These are phyloP conservation scores for Polia nebulosa DNA, from an alignment of 2,888 invertebrate species.

Conservation along the genomic window DNA sequence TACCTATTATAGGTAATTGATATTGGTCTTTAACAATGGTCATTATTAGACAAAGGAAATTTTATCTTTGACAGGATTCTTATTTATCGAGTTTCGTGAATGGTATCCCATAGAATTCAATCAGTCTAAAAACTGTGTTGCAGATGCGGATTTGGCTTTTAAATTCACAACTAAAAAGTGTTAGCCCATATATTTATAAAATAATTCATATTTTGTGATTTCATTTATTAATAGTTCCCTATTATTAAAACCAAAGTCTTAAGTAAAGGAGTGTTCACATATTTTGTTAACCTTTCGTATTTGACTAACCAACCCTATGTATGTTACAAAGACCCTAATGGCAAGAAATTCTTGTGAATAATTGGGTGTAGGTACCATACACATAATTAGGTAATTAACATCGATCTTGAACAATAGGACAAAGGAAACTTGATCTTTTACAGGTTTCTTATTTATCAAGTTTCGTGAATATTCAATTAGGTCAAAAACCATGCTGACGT, in stretches of 20 bases:
- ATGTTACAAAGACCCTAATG: background rate
- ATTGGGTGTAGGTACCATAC: background rate
- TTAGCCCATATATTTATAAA: no score
- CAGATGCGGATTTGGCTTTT: no score
- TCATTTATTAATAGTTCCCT: no score
- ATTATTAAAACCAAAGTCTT: no score
- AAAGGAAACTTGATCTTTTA: background rate
- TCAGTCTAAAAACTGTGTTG: background rate
- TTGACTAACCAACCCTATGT: background rate
- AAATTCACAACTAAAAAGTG: no score
- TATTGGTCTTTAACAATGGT: background rate
- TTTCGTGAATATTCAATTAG: background rate
- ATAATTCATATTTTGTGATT: no score
- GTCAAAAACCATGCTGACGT: background rate
- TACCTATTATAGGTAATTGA: background rate
- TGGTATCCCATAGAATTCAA: background rate
- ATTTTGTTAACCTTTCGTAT: background rate
- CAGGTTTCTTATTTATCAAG: background rate
- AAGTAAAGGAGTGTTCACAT: background rate
- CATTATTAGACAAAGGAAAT: background rate
- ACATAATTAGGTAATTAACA: background rate
- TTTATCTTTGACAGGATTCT: background rate
- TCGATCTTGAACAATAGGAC: background rate
- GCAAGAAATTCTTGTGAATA: background rate
- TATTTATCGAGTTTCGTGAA: background rate